Percentiles rank a stretch among this genome's conserved stretches.
These are phyloP conservation scores for Cosmia trapezina DNA, from an alignment of 2,888 invertebrate genomes.

Conservation along the genomic window DNA sequence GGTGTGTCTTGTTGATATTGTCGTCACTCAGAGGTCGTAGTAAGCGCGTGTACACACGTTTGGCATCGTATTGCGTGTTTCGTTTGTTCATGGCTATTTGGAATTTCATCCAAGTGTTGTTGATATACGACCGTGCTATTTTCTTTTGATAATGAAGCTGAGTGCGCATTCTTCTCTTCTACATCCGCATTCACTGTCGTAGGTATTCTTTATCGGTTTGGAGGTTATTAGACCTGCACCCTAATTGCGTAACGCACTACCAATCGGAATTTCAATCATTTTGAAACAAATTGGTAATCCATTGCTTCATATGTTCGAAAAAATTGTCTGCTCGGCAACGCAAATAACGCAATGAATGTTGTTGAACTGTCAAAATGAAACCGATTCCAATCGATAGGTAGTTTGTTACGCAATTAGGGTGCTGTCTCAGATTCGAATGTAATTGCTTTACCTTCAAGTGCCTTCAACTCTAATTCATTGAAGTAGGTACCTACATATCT, in stretches of 20 bases:
- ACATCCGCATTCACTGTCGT: slow-evolving; percentile 28
- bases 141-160: slow-evolving; percentile 57
- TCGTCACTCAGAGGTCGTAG: slow-evolving; percentile 58
- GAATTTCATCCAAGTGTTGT: slow-evolving; percentile 75
- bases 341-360: too few relatives aligned
- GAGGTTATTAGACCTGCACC: slow-evolving; percentile 12
- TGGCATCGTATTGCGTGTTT: slow-evolving; percentile 74
- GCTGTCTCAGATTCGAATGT: slow-evolving; percentile 14
- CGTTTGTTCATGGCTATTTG: slow-evolving; percentile 72
- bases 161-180: slow-evolving; percentile 25
- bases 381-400: too few relatives aligned
- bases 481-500: too few relatives aligned
- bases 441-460: background rate
- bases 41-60: slow-evolving; percentile 65
- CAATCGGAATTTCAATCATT: too few relatives aligned
- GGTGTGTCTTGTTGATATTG: slow-evolving; percentile 67
- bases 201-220: slow-evolving; percentile 2
- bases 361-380: too few relatives aligned
- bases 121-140: slow-evolving; percentile 66
- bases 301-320: too few relatives aligned
- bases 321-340: too few relatives aligned
- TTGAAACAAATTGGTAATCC: too few relatives aligned
- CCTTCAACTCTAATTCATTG: background rate
- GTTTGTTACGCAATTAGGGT: too few relatives aligned
- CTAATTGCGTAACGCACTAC: too few relatives aligned